Evolutionary conservation across 2,888 invertebrate species (phyloP).

Genomic region (Aphidius colemani): DNA sequence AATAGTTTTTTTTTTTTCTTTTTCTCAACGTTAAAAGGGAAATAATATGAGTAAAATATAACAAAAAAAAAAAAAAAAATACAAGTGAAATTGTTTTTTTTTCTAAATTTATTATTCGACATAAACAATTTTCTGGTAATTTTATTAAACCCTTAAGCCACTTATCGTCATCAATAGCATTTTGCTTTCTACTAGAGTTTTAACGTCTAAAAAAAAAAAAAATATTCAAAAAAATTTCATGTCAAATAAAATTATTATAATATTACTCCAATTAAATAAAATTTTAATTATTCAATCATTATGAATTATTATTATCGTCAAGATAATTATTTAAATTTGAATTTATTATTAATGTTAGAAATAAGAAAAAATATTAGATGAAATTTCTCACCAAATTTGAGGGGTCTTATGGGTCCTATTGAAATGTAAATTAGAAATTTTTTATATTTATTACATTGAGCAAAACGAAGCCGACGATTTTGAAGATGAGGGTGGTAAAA

Average conservation of each 20-base stretch:
- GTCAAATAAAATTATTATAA: too few relatives aligned
- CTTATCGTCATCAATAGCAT: too few relatives aligned
- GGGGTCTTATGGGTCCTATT: conserved; percentile 17
- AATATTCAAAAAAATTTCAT: too few relatives aligned
- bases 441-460: conserved; percentile 14
- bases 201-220: too few relatives aligned
- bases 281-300: too few relatives aligned
- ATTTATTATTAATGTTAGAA: conserved; percentile 4
- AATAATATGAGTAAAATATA: neutral
- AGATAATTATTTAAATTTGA: too few relatives aligned
- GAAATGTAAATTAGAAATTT: conserved; percentile 19
- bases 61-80: neutral
- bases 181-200: too few relatives aligned
- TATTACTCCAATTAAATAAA: too few relatives aligned
- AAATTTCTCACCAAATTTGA: conserved; percentile 11
- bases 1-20: conserved; percentile 20
- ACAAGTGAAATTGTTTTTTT: neutral
- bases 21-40: neutral
- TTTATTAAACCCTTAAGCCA: too few relatives aligned
- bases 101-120: neutral
- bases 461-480: conserved; percentile 15
- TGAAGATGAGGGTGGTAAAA: conserved; percentile 13
- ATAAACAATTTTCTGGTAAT: too few relatives aligned
- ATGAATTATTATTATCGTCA: too few relatives aligned
- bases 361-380: neutral